Evolutionary conservation across 2,113 vertebrate genomes (phyloP), one percentile per base, ranked within the genome.

Genomic region (Micromys minutus): DNA sequence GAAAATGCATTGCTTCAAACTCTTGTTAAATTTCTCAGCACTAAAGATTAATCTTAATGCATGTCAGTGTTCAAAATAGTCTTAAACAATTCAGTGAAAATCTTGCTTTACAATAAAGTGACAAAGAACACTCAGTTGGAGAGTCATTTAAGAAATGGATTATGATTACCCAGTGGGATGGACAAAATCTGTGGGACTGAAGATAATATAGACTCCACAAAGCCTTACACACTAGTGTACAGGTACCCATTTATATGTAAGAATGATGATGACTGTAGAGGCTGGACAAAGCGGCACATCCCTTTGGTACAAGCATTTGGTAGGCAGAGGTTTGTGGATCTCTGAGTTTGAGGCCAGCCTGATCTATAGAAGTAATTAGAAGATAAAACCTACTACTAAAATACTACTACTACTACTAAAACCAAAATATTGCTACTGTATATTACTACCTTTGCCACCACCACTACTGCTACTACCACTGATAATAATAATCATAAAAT

Each of bases 201-300:
- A 42, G n/a, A 21, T 0, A 45, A 67, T 36, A 67, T 15, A 7
- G 94, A 61, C 4, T 19, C 3, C 13, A 87, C 6, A 36, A 3
- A 59, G 47, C 1, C 47, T 4, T 83, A 31, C 34, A 29, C 2
- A 55, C 36, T 57, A 57, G 13, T 34, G 69, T 59, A 69, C 47
- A 87, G 24, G 57, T 61, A 85, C 29, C 17, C 24, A 67, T 29
- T 8, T 50, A 29, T 26, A 8, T 4, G 34, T 19, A 59, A 29
- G 22, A 81, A 61, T 21, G 21, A 36, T 34, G 50, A 34, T 34
- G 15, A 22, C 26, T 57, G 34, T 24, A 36, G 36, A 61, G 16
- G 0, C 1, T 80, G 10, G 22, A 0, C 10, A 24, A n/a, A 5
- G 36, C 15, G 52, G 4, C 24, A 3, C 11, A 24, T n/a, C 1